Evolutionary conservation across 2,888 invertebrate genomes (phyloP), one percentile per base, ranked within the genome.

Genomic region (Elegia similella): DNA sequence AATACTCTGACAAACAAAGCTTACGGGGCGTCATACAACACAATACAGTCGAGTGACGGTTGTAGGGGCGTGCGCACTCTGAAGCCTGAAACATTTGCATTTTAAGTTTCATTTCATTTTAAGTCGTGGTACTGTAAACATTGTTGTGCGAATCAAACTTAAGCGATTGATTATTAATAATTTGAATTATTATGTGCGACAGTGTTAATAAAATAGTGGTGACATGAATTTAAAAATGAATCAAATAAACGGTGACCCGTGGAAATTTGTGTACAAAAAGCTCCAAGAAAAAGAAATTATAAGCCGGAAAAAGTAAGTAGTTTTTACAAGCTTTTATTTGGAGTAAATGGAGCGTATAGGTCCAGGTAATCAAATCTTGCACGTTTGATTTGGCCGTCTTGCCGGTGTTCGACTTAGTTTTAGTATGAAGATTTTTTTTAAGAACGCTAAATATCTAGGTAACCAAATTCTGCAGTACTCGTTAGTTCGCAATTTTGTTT

Each of bases 221-320:
- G 53, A 53, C 30, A 54, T 32, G 38, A 16, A 47, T 48, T 47
- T 47, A 15, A 55, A 42, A 59, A 58, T 60, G 62, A 34, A 53
- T 55, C 54, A 44, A 55, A 43, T 73, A 60, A 80, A 68, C 69
- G 86, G 16, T 42, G 90, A 90, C 63, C 85, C 85, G 1, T 91
- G 91, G 91, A 84, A 68, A 62, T 87, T 83, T 64, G 77, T 91
- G 56, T 88, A 76, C 57, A 85, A 77, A 63, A 88, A 82, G 62
- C 73, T 91, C 30, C 86, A 89, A 62, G 85, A 90, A 47, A 80
- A 78, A 58, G 84, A 88, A 61, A 80, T 90, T 60, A 75, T 90
- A 30, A 82, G 82, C 62, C 76, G 73, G 56, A 80, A 67, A 72
- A 84, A 84, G 90, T 90, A 72, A 84, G 90, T 66, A 23, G n/a